Base-by-base conservation (phyloP, 2,888 invertebrate species). In the Heliconius hortense region DNA sequence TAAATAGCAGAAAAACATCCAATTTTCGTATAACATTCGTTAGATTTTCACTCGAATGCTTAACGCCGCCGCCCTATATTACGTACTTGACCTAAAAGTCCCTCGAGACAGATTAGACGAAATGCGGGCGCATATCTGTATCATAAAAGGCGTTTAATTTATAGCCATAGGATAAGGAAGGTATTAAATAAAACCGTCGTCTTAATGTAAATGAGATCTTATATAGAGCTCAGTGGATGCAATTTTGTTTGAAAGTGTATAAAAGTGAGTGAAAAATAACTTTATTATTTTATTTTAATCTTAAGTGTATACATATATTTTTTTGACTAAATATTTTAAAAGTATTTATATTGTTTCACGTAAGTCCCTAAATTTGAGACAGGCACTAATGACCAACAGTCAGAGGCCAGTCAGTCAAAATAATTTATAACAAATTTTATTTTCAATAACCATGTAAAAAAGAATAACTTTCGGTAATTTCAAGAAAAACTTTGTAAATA, bases 61-160 rank as follows among this genome's bases (percentile, higher is more conserved):
- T 68, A 56, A 39, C 59, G 63, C 71, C 67, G 15, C 69, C 28
- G 59, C 66, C 31, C 64, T 24, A 63, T 35, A 48, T 39, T 21
- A 60, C 59, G 39, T 60, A 56, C 75, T 76, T 72, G 69, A 76
- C 73, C 75, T 77, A 72, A 78, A 69, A 73, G 71, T 72, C 77
- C 74, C 78, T 71, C 21, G 79, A 68, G 78, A 76, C 75, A 78
- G 78, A 79, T 78, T 78, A 79, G 74, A 43, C 72, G 79, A 66
- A 76, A 79, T 79, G 78, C 78, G 79, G 78, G 77, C 70, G 63
- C 78, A 77, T 79, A 78, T 77, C 77, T 69, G 77, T 71, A 66
- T 77, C 72, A 77, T 76, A 78, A 77, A 73, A 77, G 75, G 74
- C 75, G 68, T 78, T 77, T 75, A 77, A 78, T 77, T 78, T 76